phyloP scores from a whole-genome alignment of 2,888 invertebrate genomes.

The Ariolimax columbianus region DNA sequence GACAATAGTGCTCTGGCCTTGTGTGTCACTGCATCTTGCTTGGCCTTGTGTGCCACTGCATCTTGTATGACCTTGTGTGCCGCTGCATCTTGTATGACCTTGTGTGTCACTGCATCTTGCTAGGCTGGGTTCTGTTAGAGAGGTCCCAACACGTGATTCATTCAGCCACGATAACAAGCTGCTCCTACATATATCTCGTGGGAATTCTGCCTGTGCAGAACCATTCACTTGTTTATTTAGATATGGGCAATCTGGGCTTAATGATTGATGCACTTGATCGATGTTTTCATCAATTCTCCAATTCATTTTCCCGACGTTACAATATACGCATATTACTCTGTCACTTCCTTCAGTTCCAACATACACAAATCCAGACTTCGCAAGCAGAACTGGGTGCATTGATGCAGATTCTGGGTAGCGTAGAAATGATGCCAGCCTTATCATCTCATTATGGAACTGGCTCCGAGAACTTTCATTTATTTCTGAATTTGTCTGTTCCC shows the following conservation, averaged over 20 bases:
- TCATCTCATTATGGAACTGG: background rate
- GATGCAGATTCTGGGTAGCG: background rate
- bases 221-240: background rate
- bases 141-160: too few relatives aligned
- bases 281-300: background rate
- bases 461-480: background rate
- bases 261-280: background rate
- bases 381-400: background rate
- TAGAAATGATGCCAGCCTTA: background rate
- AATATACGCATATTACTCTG: background rate
- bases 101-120: too few relatives aligned
- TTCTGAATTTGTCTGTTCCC: too few relatives aligned
- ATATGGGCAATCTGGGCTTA: background rate
- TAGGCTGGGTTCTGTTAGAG: too few relatives aligned
- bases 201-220: background rate
- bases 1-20: too few relatives aligned
- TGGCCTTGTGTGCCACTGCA: too few relatives aligned
- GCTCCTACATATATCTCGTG: too few relatives aligned
- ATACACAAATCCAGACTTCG: background rate
- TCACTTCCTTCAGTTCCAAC: background rate
- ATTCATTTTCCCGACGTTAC: background rate
- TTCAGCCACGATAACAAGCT: too few relatives aligned
- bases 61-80: too few relatives aligned
- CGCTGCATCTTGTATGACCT: too few relatives aligned
- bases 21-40: too few relatives aligned